phyloP scores from a whole-genome alignment of 2,797 vertebrate species.

The Muraenolepis orangiensis region DNA sequence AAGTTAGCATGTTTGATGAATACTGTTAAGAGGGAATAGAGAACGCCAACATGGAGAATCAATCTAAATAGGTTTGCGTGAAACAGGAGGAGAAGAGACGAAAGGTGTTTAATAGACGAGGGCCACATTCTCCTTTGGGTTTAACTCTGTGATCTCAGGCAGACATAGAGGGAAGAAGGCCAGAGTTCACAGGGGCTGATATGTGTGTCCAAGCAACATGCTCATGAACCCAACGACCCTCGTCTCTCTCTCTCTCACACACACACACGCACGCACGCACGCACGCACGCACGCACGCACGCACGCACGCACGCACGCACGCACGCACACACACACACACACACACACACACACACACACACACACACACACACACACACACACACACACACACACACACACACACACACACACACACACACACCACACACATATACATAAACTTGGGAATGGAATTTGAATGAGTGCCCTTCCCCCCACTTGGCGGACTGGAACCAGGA shows the following conservation, averaged over 20 bases:
- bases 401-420: slow-evolving; percentile 10
- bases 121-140: neutral
- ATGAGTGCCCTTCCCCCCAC: neutral
- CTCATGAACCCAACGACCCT: neutral
- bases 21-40: no score
- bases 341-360: neutral
- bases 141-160: neutral
- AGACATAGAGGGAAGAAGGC: neutral
- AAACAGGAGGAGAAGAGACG: neutral
- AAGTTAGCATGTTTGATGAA: neutral
- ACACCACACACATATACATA: neutral
- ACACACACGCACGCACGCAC: slow-evolving; percentile 9
- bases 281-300: neutral
- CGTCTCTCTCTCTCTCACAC: neutral
- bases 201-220: neutral
- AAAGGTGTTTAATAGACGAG: neutral
- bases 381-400: slow-evolving; percentile 1
- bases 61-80: neutral
- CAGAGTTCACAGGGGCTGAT: neutral
- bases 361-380: slow-evolving; percentile 7
- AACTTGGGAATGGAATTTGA: slow-evolving; percentile 1
- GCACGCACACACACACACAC: slow-evolving; percentile 9
- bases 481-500: neutral
- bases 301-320: no score
- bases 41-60: no score